Percentiles rank a stretch among this genome's conserved stretches.
phyloP scores from a whole-genome alignment of 1,140 invertebrate genomes.

The Andricus grossulariae region DNA sequence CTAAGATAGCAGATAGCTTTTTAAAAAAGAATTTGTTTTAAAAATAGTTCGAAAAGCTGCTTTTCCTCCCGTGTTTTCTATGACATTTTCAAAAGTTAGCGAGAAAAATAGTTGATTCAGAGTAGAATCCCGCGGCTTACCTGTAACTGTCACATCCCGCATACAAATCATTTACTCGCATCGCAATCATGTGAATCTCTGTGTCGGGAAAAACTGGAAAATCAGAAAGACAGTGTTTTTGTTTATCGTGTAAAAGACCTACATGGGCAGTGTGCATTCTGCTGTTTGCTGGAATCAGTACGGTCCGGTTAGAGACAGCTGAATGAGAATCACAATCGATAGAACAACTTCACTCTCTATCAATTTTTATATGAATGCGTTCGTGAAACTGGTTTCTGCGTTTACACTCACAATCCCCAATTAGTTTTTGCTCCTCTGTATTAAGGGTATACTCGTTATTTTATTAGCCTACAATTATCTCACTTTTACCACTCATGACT shows the following conservation, averaged over 20 bases:
- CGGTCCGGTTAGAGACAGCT: neutral
- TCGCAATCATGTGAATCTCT: slow-evolving; percentile 7
- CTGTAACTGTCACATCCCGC: slow-evolving; percentile 5
- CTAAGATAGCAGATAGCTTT: neutral
- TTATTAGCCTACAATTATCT: slow-evolving; percentile 24
- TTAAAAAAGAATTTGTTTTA: neutral
- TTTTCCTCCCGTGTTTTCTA: slow-evolving; percentile 2
- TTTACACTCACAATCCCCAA: slow-evolving; percentile 5
- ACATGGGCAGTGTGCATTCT: neutral
- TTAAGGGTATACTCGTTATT: slow-evolving; percentile 22
- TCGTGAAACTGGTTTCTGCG: slow-evolving; percentile 23
- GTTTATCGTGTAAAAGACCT: slow-evolving; percentile 8
- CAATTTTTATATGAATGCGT: slow-evolving; percentile 21
- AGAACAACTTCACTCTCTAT: slow-evolving; percentile 31
- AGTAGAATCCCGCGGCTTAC: slow-evolving; percentile 6
- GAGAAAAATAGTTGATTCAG: slow-evolving; percentile 10
- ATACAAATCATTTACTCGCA: slow-evolving; percentile 18
- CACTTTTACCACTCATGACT: slow-evolving; percentile 17
- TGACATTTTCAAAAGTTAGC: slow-evolving; percentile 1
- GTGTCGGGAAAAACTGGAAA: slow-evolving; percentile 1
- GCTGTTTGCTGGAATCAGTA: neutral
- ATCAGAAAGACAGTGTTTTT: neutral
- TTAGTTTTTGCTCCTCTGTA: slow-evolving; percentile 18
- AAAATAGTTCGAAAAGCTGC: slow-evolving; percentile 17
- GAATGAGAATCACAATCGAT: slow-evolving; percentile 3